Conservation (phyloP, 2,113 vertebrate genomes). For the Strix uralensis region DNA sequence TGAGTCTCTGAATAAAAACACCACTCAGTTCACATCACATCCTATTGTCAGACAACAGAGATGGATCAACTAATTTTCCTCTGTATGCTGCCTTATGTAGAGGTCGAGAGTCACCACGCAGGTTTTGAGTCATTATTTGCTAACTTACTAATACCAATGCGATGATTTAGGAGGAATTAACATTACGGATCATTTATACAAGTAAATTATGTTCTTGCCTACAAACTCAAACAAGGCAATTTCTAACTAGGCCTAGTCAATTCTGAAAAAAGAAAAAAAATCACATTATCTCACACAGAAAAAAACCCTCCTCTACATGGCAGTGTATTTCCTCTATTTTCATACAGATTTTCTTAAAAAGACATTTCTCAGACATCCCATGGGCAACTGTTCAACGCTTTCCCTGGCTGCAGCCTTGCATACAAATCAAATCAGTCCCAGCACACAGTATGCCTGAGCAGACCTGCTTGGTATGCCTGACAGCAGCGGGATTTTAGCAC, state of each 20-base stretch:
- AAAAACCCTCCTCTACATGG: not conserved
- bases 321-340: not conserved
- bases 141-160: not conserved
- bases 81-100: not conserved
- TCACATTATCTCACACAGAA: not conserved
- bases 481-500: not conserved
- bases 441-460: not conserved
- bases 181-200: not conserved
- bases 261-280: not conserved
- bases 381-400: not conserved
- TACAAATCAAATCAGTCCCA: not conserved
- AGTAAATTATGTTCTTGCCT: not conserved
- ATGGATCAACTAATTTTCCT: not conserved
- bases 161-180: not conserved
- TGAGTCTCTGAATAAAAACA: not conserved
- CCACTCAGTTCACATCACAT: not conserved
- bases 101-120: accelerated
- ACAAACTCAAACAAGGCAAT: not conserved
- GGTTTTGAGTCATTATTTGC: not conserved
- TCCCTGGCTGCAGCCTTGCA: not conserved
- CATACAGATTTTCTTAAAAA: not conserved
- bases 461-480: not conserved
- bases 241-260: not conserved
- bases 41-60: not conserved
- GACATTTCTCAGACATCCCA: not conserved